phyloP scores from a whole-genome alignment of 2,113 vertebrate genomes.

The Forbesichthys agassizii region DNA sequence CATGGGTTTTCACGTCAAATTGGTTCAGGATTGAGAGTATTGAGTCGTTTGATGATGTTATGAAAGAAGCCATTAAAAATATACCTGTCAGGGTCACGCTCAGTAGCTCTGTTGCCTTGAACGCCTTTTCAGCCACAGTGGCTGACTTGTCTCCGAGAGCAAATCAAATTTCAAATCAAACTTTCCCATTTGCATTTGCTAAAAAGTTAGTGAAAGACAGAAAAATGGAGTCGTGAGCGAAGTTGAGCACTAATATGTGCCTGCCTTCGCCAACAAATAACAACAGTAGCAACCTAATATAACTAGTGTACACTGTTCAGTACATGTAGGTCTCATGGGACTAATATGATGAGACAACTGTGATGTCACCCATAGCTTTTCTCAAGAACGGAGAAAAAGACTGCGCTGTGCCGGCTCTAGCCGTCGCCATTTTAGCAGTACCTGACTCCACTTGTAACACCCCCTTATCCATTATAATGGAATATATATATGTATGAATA shows the following conservation, averaged over 20 bases:
- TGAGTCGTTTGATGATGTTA: constrained; percentile 69
- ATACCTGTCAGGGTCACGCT: constrained; percentile 62
- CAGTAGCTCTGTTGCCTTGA: constrained; percentile 43
- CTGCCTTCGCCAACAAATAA: not conserved
- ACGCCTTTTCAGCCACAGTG: constrained; percentile 47
- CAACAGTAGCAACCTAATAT: too few species aligned
- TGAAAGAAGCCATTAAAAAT: constrained; percentile 68
- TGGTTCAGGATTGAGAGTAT: constrained; percentile 56
- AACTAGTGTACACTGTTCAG: too few species aligned
- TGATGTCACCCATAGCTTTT: too few species aligned
- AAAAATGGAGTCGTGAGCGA: not conserved
- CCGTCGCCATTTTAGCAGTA: too few species aligned
- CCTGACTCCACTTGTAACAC: too few species aligned
- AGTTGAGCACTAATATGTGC: not conserved
- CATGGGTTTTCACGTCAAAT: constrained; percentile 66
- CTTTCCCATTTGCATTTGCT: constrained; percentile 56
- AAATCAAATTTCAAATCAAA: constrained; percentile 70
- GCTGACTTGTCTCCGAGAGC: constrained; percentile 42
- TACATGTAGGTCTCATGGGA: too few species aligned
- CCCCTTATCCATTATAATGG: too few species aligned
- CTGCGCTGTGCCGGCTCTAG: too few species aligned
- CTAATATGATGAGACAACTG: too few species aligned
- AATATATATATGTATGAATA: too few species aligned
- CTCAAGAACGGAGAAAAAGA: too few species aligned
- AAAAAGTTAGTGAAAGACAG: constrained; percentile 36